phyloP scores from a whole-genome alignment of 2,113 vertebrate genomes.

The Rissa tridactyla region DNA sequence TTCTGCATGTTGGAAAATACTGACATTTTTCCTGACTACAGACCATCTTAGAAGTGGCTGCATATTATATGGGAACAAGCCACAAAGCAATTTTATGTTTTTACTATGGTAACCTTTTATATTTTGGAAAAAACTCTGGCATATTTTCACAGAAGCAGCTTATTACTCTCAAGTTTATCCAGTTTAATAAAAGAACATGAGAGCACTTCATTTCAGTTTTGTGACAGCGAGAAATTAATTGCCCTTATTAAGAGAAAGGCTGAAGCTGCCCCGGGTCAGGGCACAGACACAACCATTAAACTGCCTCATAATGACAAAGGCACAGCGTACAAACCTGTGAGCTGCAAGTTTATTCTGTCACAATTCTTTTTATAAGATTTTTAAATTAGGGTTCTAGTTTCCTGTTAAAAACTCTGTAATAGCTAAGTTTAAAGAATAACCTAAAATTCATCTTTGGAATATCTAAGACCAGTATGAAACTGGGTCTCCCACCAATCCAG shows the following conservation, averaged over 20 bases:
- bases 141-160: constrained; percentile 3
- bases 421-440: background rate
- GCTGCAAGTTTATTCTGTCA: background rate
- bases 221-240: constrained; percentile 14
- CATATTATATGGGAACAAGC: background rate
- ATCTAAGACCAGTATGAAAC: background rate
- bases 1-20: background rate
- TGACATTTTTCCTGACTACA: constrained; percentile 19
- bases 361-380: background rate
- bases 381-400: background rate
- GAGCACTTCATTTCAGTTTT: background rate
- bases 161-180: background rate
- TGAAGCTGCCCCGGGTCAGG: background rate
- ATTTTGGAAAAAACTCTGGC: constrained; percentile 31
- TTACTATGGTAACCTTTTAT: constrained; percentile 39
- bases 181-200: background rate
- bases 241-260: background rate
- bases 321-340: background rate
- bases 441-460: background rate
- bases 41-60: background rate
- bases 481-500: background rate
- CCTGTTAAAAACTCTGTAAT: background rate
- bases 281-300: background rate
- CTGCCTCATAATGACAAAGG: background rate
- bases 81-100: background rate